Evolutionary conservation across 2,888 invertebrate genomes (phyloP), one percentile per base, ranked within the genome.

Genomic region (Nemapogon koenigi): DNA sequence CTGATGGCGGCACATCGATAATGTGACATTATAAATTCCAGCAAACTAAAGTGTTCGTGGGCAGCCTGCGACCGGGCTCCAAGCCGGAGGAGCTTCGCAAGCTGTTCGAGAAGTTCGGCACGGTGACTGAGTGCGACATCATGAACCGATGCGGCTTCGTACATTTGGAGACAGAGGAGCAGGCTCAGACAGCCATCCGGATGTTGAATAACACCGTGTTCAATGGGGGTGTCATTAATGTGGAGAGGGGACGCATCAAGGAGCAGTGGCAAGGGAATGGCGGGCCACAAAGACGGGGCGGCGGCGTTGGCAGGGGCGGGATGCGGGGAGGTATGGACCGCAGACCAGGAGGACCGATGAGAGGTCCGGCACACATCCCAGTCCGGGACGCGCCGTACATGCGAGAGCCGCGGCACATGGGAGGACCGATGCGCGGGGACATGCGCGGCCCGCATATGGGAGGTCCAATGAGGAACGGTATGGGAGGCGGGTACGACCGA

Each of bases 61-160:
- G 96, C 46, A 93, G 94, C 69, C 73, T 96, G 60, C 91, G 93
- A 41, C 88, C 89, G 52, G 89, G 89, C 52, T 91, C 92, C 48
- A 88, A 90, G 53, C 86, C 88, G 39, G 89, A 91, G 52, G 94
- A 94, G 53, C 80, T 95, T 31, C 82, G 90, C 32, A 85, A 86
- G 47, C 76, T 95, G 35, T 96, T 97, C 72, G 87, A 90, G 49
- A 87, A 89, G 37, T 94, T 89, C 66, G 95, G 95, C 31, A 83
- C 83, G 39, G 95, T 97, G 4, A 90, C 90, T 13, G 96, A 97
- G 68, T 95, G 95, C 67, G 96, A 96, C 62, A 91, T 97, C 41
- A 90, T 96, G 79, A 94, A 94, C 64, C 87, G 94, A 43, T 97
- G 94, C 66, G 96, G 94, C 7, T 97, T 97, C 73, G 91, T 97